These are phyloP conservation scores for Dicroscelio sp. DNA, from an alignment of 2,888 invertebrate species.

Conservation along the genomic window DNA sequence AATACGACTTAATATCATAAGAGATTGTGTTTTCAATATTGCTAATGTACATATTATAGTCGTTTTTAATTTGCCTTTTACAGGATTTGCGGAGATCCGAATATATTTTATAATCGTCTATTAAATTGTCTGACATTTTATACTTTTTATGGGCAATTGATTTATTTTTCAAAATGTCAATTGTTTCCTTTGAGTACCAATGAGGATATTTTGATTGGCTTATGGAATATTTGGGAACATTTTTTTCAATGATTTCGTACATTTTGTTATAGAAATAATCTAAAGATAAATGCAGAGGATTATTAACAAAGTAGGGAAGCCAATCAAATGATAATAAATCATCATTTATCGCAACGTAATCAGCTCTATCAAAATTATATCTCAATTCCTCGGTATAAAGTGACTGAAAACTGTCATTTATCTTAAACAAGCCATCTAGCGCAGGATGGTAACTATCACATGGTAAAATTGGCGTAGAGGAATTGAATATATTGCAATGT, in stretches of 20 bases:
- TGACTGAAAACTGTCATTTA: not conserved
- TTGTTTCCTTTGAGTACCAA: not conserved
- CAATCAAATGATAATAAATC: not conserved
- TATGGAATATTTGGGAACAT: not conserved
- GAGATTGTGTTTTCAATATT: not conserved
- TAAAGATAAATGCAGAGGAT: not conserved
- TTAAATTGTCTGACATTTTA: not conserved
- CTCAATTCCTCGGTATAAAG: not conserved
- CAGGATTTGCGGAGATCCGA: not conserved
- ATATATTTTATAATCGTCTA: not conserved
- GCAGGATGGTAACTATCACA: not conserved
- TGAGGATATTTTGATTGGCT: not conserved
- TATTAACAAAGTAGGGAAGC: not conserved
- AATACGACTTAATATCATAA: not conserved
- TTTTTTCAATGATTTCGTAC: not conserved
- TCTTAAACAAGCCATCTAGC: not conserved
- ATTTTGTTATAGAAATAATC: not conserved
- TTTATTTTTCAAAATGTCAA: not conserved
- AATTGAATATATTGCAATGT: not conserved
- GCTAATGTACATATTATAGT: not conserved
- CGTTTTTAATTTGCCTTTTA: not conserved
- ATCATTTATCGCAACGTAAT: not conserved
- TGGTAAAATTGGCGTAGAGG: not conserved
- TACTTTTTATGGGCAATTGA: not conserved
- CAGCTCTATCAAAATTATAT: conserved; percentile 10